Conservation (phyloP, 2,888 invertebrate species). For the Hermodice carunculata region DNA sequence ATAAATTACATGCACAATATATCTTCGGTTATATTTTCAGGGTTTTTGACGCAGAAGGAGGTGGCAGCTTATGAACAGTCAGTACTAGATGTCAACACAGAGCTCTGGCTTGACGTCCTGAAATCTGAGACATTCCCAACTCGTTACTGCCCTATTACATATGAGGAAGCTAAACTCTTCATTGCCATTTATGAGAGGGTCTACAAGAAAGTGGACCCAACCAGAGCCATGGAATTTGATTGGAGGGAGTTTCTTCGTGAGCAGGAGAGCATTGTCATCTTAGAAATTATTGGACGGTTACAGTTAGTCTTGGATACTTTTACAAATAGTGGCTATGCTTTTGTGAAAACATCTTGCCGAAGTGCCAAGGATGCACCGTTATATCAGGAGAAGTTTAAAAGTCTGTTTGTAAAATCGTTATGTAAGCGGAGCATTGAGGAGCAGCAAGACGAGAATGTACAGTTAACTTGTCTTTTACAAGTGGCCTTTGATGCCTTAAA, state of each 20-base stretch:
- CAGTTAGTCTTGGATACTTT: slow-evolving; percentile 41
- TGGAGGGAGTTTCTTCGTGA: slow-evolving; percentile 37
- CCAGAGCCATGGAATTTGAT: slow-evolving; percentile 23
- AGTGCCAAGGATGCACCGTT: slow-evolving; percentile 60
- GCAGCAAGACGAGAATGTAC: slow-evolving; percentile 45
- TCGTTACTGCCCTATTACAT: slow-evolving; percentile 43
- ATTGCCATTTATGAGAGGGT: slow-evolving; percentile 48
- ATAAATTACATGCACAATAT: too few species aligned
- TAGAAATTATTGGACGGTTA: slow-evolving; percentile 36
- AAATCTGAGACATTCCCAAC: slow-evolving; percentile 50
- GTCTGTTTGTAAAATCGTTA: slow-evolving; percentile 43
- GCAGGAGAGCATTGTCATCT: slow-evolving; percentile 35
- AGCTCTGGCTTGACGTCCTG: slow-evolving; percentile 50
- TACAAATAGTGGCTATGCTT: slow-evolving; percentile 40
- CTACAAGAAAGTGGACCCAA: slow-evolving; percentile 30
- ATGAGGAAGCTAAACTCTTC: slow-evolving; percentile 49
- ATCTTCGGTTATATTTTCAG: slow-evolving; percentile 28
- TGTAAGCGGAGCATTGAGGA: slow-evolving; percentile 25
- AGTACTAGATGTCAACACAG: slow-evolving; percentile 54
- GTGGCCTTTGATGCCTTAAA: slow-evolving; percentile 50
- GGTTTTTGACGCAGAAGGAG: slow-evolving; percentile 46
- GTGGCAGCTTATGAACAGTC: slow-evolving; percentile 49
- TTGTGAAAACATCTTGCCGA: slow-evolving; percentile 57
- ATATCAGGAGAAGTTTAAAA: slow-evolving; percentile 45
- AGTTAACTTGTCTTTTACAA: slow-evolving; percentile 51